A percentile compares a stretch with the other conserved stretches of the same genome.
phyloP scores from a whole-genome alignment of 2,888 invertebrate species.

The Creontiades dilutus region DNA sequence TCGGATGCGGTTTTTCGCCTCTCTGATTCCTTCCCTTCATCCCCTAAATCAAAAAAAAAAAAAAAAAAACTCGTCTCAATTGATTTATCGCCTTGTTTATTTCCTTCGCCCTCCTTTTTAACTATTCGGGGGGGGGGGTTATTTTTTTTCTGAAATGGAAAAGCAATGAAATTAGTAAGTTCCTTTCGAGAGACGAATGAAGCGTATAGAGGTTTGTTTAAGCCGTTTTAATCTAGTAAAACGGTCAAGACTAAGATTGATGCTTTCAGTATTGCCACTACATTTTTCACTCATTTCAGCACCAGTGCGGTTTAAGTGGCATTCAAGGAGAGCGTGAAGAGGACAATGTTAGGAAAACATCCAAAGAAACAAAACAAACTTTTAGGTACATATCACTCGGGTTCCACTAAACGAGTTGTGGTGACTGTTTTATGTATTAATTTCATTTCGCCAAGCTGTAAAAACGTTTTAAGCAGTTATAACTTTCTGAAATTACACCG shows the following conservation, averaged over 20 bases:
- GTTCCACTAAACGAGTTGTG: too few species aligned
- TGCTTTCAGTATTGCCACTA: not conserved
- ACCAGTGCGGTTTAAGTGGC: not conserved
- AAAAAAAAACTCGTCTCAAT: conserved; percentile 16
- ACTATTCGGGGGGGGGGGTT: not conserved
- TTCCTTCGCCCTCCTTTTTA: conserved; percentile 4
- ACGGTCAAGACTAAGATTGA: not conserved
- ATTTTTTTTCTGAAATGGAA: not conserved
- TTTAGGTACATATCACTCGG: too few species aligned
- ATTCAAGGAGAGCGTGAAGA: too few species aligned
- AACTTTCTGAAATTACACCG: too few species aligned
- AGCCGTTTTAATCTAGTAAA: conserved; percentile 10
- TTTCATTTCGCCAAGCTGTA: too few species aligned
- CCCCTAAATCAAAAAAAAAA: not conserved
- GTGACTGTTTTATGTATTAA: too few species aligned
- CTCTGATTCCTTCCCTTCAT: conserved; percentile 4
- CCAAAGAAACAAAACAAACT: too few species aligned
- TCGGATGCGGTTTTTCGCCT: conserved; percentile 23
- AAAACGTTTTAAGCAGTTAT: too few species aligned
- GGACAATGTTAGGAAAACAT: too few species aligned
- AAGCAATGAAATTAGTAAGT: conserved; percentile 22
- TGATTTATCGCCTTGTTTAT: conserved; percentile 39
- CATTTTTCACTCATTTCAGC: not conserved
- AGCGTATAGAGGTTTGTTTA: not conserved
- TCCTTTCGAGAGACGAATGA: conserved; percentile 1